These are phyloP conservation scores for Sorex araneus DNA, from an alignment of 2,113 vertebrate genomes.

Conservation along the genomic window DNA sequence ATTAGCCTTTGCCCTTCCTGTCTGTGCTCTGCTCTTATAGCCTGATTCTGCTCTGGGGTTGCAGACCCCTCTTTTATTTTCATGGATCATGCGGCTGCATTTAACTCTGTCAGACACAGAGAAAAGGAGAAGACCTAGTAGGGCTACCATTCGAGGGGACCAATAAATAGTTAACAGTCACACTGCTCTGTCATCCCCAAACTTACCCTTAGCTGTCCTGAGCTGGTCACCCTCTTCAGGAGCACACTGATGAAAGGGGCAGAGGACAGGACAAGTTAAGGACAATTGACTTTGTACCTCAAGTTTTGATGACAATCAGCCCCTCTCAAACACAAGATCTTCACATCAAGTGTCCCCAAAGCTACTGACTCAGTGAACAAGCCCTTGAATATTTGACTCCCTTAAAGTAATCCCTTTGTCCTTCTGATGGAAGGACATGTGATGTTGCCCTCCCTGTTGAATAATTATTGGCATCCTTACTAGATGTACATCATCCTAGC, in stretches of 20 bases:
- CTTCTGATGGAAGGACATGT: background rate
- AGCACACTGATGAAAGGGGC: background rate
- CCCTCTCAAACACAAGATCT: background rate
- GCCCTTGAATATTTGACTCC: background rate
- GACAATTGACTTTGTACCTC: background rate
- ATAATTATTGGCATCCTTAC: too few relatives aligned
- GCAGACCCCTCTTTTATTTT: too few relatives aligned
- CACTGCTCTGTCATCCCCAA: background rate
- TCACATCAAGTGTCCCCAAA: background rate
- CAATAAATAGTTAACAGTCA: background rate
- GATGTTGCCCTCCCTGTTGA: too few relatives aligned
- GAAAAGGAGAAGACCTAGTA: background rate
- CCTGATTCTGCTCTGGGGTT: background rate
- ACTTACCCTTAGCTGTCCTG: background rate
- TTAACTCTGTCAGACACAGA: background rate
- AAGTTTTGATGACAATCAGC: background rate
- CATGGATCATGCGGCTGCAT: background rate
- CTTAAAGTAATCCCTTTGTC: background rate
- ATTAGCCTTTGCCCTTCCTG: background rate
- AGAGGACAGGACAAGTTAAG: background rate
- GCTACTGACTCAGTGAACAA: background rate
- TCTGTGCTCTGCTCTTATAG: too few relatives aligned
- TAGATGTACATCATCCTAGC: too few relatives aligned
- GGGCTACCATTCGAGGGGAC: background rate
- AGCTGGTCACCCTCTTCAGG: too few relatives aligned